Conservation (phyloP, 2,888 invertebrate genomes). For the Exocentrus adspersus region DNA sequence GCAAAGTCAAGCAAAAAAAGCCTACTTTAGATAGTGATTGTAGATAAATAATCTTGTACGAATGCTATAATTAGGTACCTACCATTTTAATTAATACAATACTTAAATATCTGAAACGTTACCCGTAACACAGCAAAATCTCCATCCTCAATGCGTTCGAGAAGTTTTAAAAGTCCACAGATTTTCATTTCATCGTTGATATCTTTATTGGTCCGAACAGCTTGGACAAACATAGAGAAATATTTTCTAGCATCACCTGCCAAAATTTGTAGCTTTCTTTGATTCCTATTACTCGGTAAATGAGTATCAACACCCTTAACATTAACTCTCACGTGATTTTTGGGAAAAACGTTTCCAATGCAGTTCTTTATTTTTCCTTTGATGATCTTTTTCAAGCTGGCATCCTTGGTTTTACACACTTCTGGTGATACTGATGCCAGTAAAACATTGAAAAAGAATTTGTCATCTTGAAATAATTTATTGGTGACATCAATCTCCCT, state of each 20-base stretch:
- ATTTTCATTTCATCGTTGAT: slow-evolving; percentile 46
- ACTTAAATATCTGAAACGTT: too few relatives aligned
- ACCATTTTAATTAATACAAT: too few relatives aligned
- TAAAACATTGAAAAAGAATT: slow-evolving; percentile 37
- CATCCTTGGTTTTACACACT: slow-evolving; percentile 8
- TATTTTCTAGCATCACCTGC: slow-evolving; percentile 40
- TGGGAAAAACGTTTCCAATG: neutral
- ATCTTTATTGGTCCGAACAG: slow-evolving; percentile 40
- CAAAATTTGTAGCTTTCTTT: slow-evolving; percentile 37
- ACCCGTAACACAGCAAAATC: slow-evolving; percentile 44
- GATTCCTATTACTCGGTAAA: slow-evolving; percentile 9
- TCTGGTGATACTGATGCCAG: slow-evolving; percentile 3
- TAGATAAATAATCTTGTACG: too few relatives aligned
- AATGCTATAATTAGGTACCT: too few relatives aligned
- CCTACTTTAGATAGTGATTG: too few relatives aligned
- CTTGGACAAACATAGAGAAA: slow-evolving; percentile 44
- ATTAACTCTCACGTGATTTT: neutral
- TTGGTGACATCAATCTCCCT: slow-evolving; percentile 39
- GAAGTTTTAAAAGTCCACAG: slow-evolving; percentile 43
- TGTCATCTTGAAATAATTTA: slow-evolving; percentile 37
- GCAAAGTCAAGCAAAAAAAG: too few relatives aligned
- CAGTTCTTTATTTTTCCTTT: slow-evolving; percentile 1
- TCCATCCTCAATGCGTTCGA: slow-evolving; percentile 46
- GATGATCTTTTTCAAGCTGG: slow-evolving; percentile 4
- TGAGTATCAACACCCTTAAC: neutral